Evolutionary conservation across 2,113 vertebrate genomes (phyloP).

Genomic region (Himantopus leucocephalus): DNA sequence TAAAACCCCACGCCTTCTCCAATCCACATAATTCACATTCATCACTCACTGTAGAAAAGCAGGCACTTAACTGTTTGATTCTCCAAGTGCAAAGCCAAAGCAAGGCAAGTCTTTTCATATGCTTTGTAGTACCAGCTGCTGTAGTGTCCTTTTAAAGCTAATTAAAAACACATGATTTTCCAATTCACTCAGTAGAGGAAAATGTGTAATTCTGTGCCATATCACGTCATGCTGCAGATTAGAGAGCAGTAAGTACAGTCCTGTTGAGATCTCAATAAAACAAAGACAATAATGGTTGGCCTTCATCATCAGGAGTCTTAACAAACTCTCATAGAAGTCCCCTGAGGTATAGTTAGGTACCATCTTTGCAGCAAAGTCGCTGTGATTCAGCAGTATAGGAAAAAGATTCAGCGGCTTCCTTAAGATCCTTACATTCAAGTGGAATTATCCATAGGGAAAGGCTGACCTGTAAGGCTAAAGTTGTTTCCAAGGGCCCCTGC

Average conservation of each 20-base stretch:
- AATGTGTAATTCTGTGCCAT: background rate
- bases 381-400: background rate
- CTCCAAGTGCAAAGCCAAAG: slow-evolving; percentile 2
- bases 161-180: slow-evolving; percentile 41
- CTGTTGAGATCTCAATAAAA: background rate
- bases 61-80: slow-evolving; percentile 6
- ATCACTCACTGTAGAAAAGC: background rate
- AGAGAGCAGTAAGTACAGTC: background rate
- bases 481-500: background rate
- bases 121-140: slow-evolving; percentile 2
- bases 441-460: background rate
- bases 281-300: background rate
- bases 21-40: slow-evolving; percentile 1
- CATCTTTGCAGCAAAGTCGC: background rate
- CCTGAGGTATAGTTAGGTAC: background rate
- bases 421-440: background rate
- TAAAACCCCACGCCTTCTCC: background rate
- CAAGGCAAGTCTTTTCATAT: background rate
- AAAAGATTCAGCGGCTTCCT: background rate
- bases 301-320: background rate
- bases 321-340: background rate
- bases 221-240: background rate
- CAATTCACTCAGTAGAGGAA: background rate
- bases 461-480: background rate
- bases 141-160: background rate